These are phyloP conservation scores for Blennius ocellaris DNA, from an alignment of 2,113 vertebrate genomes.

Conservation along the genomic window DNA sequence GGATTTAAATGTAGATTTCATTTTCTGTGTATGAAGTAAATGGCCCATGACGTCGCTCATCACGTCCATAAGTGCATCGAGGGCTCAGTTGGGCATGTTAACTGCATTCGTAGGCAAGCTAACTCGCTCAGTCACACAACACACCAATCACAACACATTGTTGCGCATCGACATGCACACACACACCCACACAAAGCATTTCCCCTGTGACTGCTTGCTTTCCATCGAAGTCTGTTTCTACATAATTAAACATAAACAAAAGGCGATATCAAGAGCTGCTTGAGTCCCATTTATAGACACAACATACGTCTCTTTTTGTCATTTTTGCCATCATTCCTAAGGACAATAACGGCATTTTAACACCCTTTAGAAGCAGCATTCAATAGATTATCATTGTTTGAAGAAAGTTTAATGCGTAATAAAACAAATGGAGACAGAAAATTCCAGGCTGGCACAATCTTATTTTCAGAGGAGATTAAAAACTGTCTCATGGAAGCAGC, in stretches of 20 bases:
- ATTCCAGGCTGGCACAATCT: background rate
- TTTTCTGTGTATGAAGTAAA: slow-evolving; percentile 69
- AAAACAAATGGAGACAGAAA: background rate
- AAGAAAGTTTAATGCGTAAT: background rate
- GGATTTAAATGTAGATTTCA: slow-evolving; percentile 70
- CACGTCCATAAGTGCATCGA: slow-evolving; percentile 60
- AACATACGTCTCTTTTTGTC: background rate
- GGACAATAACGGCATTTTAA: background rate
- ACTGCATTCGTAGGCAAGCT: slow-evolving; percentile 52
- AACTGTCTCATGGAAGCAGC: background rate
- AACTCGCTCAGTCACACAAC: slow-evolving; percentile 46
- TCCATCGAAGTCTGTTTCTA: slow-evolving; percentile 16
- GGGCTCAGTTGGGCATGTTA: slow-evolving; percentile 64
- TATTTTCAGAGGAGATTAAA: slow-evolving; percentile 2
- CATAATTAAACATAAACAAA: slow-evolving; percentile 24
- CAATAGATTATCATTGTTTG: background rate
- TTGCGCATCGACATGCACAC: slow-evolving; percentile 6
- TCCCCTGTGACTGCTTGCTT: slow-evolving; percentile 27
- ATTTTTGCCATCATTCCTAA: background rate
- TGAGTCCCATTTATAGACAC: slow-evolving; percentile 1
- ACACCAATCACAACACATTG: slow-evolving; percentile 20
- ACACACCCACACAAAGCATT: slow-evolving; percentile 1
- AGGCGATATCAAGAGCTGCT: slow-evolving; percentile 18
- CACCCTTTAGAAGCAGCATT: background rate
- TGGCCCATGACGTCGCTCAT: slow-evolving; percentile 65